Percentiles rank a stretch among this genome's conserved stretches.
phyloP scores from a whole-genome alignment of 2,797 vertebrate genomes.

The Huso huso region DNA sequence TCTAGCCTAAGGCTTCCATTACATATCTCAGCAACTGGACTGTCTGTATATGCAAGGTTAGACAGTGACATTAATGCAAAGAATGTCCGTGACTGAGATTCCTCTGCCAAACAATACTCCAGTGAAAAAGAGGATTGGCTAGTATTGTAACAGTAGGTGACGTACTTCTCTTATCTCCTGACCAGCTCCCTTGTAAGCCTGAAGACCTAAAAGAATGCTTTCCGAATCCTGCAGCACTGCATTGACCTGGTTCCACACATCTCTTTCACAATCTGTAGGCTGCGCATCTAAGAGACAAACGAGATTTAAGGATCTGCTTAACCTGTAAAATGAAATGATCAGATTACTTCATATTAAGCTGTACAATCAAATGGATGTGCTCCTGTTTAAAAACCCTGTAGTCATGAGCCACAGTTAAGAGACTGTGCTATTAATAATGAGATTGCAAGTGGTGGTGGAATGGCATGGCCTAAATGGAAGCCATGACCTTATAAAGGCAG shows the following conservation, averaged over 20 bases:
- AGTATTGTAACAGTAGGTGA: conserved; percentile 8
- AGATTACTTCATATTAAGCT: no score
- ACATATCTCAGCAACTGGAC: no score
- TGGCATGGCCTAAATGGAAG: no score
- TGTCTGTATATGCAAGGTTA: background rate
- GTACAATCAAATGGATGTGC: no score
- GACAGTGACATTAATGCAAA: background rate
- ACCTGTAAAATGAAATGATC: background rate
- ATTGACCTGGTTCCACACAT: conserved; percentile 96
- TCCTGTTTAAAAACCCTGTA: no score
- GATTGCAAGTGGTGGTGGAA: background rate
- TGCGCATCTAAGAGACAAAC: conserved; percentile 76
- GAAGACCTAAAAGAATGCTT: conserved; percentile 85
- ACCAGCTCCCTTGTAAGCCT: conserved; percentile 94
- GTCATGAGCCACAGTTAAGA: no score
- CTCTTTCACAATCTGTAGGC: conserved; percentile 85
- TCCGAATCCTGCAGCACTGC: conserved; percentile 92
- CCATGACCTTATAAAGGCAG: no score
- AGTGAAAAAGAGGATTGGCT: background rate
- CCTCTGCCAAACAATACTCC: background rate
- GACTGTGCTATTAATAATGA: background rate
- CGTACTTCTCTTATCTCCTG: conserved; percentile 94
- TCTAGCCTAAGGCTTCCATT: no score
- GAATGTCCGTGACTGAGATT: background rate
- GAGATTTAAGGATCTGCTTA: conserved; percentile 15